phyloP scores from a whole-genome alignment of 2,797 vertebrate species.

The Catamblyrhynchus diadema region DNA sequence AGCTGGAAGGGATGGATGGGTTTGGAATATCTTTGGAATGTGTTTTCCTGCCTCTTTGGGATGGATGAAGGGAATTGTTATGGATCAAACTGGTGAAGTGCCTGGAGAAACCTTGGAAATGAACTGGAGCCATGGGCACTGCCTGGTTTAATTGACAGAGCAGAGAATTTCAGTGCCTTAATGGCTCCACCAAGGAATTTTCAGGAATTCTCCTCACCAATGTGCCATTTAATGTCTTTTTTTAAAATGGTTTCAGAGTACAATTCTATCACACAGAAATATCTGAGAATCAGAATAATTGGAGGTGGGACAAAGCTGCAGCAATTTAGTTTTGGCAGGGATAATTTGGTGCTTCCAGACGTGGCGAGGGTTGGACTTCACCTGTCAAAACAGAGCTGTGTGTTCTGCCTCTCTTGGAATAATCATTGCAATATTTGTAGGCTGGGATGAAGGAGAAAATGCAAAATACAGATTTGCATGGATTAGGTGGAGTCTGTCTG shows the following conservation, averaged over 20 bases:
- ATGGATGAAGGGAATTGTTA: not conserved
- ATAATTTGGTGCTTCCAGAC: not conserved
- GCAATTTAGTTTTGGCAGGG: not conserved
- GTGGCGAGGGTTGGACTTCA: conserved; percentile 65
- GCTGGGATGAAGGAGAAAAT: conserved; percentile 75
- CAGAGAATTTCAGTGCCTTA: not conserved
- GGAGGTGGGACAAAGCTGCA: not conserved
- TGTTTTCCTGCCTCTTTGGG: not conserved
- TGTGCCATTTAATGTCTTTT: not conserved
- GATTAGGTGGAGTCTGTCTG: not conserved
- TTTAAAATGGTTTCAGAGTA: not conserved
- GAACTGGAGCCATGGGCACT: not conserved
- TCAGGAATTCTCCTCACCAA: not conserved
- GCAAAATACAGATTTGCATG: conserved; percentile 82
- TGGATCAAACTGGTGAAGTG: not conserved
- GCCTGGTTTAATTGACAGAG: not conserved
- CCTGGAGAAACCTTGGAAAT: not conserved
- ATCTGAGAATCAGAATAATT: not conserved
- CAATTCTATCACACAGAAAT: not conserved
- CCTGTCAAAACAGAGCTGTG: conserved; percentile 72
- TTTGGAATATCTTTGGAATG: not conserved
- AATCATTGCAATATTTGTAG: not conserved
- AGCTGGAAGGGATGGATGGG: not conserved
- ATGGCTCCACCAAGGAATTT: not conserved
- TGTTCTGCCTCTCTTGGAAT: not conserved